Conservation (phyloP, 2,888 invertebrate species). For the Drosophila nr. perissopoda region DNA sequence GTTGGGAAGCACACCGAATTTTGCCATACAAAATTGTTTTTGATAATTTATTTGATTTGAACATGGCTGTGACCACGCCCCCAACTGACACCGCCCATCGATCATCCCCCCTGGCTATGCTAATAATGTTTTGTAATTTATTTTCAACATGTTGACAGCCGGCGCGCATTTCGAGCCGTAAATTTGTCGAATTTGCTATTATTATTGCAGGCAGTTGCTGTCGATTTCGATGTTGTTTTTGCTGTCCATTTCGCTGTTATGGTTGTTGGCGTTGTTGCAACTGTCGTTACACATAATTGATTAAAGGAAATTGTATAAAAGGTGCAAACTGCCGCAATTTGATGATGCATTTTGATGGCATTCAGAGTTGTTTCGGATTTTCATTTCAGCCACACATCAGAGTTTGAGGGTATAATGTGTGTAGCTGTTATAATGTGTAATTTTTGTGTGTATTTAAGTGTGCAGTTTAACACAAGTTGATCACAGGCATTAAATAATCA, state of each 20-base stretch:
- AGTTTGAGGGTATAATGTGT: not conserved
- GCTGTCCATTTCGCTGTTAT: constrained; percentile 11
- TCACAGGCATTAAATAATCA: not conserved
- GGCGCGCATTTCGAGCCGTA: constrained; percentile 64
- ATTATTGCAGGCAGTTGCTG: constrained; percentile 50
- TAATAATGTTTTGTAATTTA: constrained; percentile 77
- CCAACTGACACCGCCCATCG: constrained; percentile 36
- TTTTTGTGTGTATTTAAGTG: not conserved
- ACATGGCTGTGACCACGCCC: constrained; percentile 46
- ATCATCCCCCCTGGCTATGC: constrained; percentile 61
- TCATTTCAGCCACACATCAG: constrained; percentile 34
- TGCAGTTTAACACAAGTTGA: constrained; percentile 1
- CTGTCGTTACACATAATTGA: constrained; percentile 67
- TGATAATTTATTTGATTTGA: constrained; percentile 63
- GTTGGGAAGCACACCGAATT: not conserved
- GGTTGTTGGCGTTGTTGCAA: constrained; percentile 25
- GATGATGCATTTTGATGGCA: constrained; percentile 61
- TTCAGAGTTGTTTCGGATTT: constrained; percentile 39
- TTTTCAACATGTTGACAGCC: constrained; percentile 75
- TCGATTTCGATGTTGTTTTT: constrained; percentile 27
- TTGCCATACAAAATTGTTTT: constrained; percentile 36
- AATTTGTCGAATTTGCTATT: constrained; percentile 64
- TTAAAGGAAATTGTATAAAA: constrained; percentile 72
- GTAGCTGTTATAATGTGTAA: not conserved
- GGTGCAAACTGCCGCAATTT: constrained; percentile 68